A percentile compares a stretch with the other conserved stretches of the same genome.
Conservation (phyloP, 2,113 vertebrate species). For the Sakesphorus luctuosus region DNA sequence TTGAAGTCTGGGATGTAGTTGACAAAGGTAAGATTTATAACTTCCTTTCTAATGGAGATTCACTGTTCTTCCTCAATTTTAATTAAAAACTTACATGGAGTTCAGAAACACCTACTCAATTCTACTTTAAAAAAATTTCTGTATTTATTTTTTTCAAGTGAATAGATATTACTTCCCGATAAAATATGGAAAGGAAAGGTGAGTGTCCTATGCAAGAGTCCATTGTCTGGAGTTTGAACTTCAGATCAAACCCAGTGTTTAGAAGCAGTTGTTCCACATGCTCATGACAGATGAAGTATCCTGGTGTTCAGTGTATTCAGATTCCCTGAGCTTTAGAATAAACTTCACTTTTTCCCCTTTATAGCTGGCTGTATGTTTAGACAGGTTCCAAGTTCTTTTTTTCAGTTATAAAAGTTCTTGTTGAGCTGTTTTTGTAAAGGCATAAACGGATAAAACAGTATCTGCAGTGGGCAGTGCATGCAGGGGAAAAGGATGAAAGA, state of each 20-base stretch:
- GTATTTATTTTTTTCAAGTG: not conserved
- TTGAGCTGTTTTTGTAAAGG: not conserved
- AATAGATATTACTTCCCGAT: not conserved
- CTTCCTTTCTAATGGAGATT: not conserved
- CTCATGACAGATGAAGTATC: not conserved
- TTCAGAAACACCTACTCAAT: not conserved
- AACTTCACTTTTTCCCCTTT: not conserved
- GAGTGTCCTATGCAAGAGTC: not conserved
- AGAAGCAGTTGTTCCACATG: not conserved
- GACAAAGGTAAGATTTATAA: constrained; percentile 89
- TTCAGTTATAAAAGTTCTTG: not conserved
- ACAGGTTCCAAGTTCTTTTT: not conserved
- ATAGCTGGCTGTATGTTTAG: not conserved
- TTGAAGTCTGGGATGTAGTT: constrained; percentile 98
- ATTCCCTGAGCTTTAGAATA: not conserved
- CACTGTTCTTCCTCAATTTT: not conserved
- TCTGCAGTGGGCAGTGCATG: not conserved
- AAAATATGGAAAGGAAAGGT: not conserved
- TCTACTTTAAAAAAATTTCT: not conserved
- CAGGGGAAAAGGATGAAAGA: not conserved
- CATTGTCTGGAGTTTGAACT: not conserved
- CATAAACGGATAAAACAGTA: not conserved
- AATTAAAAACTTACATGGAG: not conserved
- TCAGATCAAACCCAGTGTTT: not conserved
- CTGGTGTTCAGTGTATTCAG: not conserved